A percentile compares a stretch with the other conserved stretches of the same genome.
phyloP scores from a whole-genome alignment of 2,888 invertebrate species.

The Tinea trinotella region DNA sequence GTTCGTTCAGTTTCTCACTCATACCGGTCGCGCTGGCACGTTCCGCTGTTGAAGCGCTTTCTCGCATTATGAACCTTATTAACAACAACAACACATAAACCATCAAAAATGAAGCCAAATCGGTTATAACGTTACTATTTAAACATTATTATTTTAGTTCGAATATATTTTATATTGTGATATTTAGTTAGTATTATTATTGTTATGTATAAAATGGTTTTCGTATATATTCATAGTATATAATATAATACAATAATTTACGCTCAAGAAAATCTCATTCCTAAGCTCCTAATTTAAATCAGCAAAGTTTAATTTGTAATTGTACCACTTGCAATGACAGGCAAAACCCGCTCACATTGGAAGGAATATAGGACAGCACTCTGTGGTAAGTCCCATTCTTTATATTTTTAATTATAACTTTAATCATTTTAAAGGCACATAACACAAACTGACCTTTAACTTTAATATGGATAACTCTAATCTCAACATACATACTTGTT shows the following conservation, averaged over 20 bases:
- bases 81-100: conserved; percentile 69
- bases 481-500: background rate
- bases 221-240: conserved; percentile 48
- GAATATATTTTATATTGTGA: conserved; percentile 67
- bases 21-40: conserved; percentile 56
- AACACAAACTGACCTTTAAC: background rate
- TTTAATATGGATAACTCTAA: background rate
- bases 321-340: conserved; percentile 57
- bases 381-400: conserved; percentile 53
- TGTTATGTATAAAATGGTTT: conserved; percentile 63
- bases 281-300: conserved; percentile 50
- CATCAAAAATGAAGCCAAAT: conserved; percentile 70
- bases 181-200: conserved; percentile 66
- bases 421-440: background rate
- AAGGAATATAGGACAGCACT: conserved; percentile 72
- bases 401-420: background rate
- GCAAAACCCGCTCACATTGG: conserved; percentile 70
- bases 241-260: conserved; percentile 42
- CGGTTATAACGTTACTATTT: conserved; percentile 66
- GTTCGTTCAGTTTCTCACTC: conserved; percentile 60
- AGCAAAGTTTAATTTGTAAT: conserved; percentile 33
- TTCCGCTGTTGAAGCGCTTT: conserved; percentile 40
- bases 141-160: conserved; percentile 62
- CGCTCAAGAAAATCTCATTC: conserved; percentile 72
- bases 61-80: conserved; percentile 57